These are phyloP conservation scores for Falco biarmicus DNA, from an alignment of 2,797 vertebrate genomes.

Conservation along the genomic window DNA sequence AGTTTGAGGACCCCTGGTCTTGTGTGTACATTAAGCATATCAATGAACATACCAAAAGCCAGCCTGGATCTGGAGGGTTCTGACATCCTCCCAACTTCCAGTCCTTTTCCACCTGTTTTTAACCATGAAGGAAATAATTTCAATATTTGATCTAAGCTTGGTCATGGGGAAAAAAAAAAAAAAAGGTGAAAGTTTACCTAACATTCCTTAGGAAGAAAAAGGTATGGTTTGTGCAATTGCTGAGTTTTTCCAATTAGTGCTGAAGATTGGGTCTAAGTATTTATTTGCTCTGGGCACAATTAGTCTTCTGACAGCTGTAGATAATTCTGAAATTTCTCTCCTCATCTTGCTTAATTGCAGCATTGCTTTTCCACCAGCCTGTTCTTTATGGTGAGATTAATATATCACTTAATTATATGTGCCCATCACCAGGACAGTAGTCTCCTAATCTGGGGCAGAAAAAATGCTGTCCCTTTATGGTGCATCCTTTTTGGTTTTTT, in stretches of 20 bases:
- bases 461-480: not conserved
- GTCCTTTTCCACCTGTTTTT: constrained; percentile 33
- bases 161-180: not conserved
- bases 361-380: constrained; percentile 38
- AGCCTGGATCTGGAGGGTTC: not conserved
- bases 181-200: constrained; percentile 46
- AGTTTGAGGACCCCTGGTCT: not conserved
- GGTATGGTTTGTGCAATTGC: constrained; percentile 1
- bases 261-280: constrained; percentile 32
- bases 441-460: constrained; percentile 32
- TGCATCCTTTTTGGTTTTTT: not conserved
- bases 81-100: constrained; percentile 8
- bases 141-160: constrained; percentile 52
- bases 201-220: constrained; percentile 51
- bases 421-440: constrained; percentile 56
- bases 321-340: constrained; percentile 50
- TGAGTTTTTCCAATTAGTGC: constrained; percentile 16
- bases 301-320: not conserved
- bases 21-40: not conserved
- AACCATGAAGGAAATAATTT: constrained; percentile 28
- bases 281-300: not conserved
- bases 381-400: constrained; percentile 43
- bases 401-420: constrained; percentile 56
- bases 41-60: not conserved
- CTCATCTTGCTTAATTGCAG: constrained; percentile 25